Base-by-base conservation (phyloP, 2,888 invertebrate genomes). In the Pyrocoelia pectoralis region DNA sequence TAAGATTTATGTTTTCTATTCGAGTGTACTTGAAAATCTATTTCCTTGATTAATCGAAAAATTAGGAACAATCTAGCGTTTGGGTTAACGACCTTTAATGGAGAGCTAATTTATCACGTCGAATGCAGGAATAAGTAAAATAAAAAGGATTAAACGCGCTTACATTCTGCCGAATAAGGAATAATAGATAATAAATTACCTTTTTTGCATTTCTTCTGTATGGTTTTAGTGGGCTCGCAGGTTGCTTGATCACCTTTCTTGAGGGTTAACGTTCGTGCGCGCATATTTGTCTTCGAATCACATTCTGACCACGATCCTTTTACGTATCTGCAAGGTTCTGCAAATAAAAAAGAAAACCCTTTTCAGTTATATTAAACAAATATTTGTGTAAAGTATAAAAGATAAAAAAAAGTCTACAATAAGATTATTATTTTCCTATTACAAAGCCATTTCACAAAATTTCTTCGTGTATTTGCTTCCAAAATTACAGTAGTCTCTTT, bases 141-240 rank as follows among this genome's bases (percentile, higher is more conserved):
- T 24, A 48, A 56, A 48, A 48, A 29, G 33, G 19, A 38, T 14
- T 33, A 28, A n/a, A 14, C n/a, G 6, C 50, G 61, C 49, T 14
- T 43, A 48, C 24, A 55, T 56, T 61, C 41, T 41, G 18, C 50
- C 50, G 51, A 50, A 50, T 61, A 52, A 38, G 52, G 52, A 38
- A 51, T 56, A 53, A 24, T n/a, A 19, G 43, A 40, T 52, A 56
- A 52, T 55, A 12, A 46, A 61, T 79, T 84, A 93, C 94, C 92
- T 88, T 94, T 94, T 85, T 94, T 95, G 88, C 95, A 95, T 78
- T 94, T 94, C 84, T 94, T 94, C 82, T 93, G 91, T 73, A 95
- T 92, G 66, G 89, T 92, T 84, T 93, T 94, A 73, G 90, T 89
- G 70, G 87, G 88, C 79, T 94, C 93, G 81, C 95, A 95, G 72